A percentile compares a stretch with the other conserved stretches of the same genome.
These are phyloP conservation scores for Sardinella longiceps DNA, from an alignment of 2,797 vertebrate genomes.

Conservation along the genomic window DNA sequence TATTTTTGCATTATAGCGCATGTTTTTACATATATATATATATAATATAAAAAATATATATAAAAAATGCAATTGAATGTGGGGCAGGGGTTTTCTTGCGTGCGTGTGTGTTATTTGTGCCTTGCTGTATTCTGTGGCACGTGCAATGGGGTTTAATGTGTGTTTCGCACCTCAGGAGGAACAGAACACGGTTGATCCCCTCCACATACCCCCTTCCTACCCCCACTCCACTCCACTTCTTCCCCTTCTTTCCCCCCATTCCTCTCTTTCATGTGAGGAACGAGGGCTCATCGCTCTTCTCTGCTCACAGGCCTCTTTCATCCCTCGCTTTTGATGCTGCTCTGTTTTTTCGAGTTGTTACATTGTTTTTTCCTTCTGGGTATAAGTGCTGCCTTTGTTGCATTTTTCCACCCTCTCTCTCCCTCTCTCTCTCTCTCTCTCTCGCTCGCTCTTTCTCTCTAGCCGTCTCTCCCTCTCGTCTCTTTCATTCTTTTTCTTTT, in stretches of 20 bases:
- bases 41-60: background rate
- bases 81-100: background rate
- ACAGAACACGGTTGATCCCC: conserved; percentile 24
- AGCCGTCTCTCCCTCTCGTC: background rate
- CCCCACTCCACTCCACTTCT: background rate
- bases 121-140: background rate
- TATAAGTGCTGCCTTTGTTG: conserved; percentile 43
- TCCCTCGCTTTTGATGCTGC: conserved; percentile 43
- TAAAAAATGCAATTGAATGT: background rate
- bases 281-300: conserved; percentile 30
- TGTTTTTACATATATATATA: background rate
- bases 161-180: conserved; percentile 26
- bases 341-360: conserved; percentile 36
- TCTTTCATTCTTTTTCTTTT: background rate
- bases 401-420: conserved; percentile 4
- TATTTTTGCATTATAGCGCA: background rate
- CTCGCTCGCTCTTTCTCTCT: background rate
- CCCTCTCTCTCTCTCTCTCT: background rate
- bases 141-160: conserved; percentile 25
- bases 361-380: conserved; percentile 41
- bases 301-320: conserved; percentile 37
- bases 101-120: background rate
- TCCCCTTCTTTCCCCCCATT: background rate
- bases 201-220: background rate
- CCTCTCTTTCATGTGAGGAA: conserved; percentile 40